Percentiles rank a stretch among this genome's conserved stretches.
These are phyloP conservation scores for Lagria hirta DNA, from an alignment of 2,888 invertebrate genomes.

Conservation along the genomic window DNA sequence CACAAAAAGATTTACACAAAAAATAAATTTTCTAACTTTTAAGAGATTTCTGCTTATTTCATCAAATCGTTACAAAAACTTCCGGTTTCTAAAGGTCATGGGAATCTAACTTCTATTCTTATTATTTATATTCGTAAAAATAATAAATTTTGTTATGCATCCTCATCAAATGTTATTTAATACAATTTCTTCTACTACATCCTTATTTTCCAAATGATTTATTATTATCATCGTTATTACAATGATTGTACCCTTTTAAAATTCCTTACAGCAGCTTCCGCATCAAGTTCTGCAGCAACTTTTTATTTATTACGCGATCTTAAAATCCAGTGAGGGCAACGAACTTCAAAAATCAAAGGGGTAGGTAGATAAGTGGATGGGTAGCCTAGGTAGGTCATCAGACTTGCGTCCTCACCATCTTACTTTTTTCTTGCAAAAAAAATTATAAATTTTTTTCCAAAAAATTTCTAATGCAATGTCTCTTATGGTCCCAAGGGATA, in stretches of 20 bases:
- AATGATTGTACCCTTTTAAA: not conserved
- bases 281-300: constrained; percentile 13
- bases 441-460: constrained; percentile 8
- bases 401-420: not conserved
- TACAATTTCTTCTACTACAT: too few species aligned
- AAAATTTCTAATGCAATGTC: too few species aligned
- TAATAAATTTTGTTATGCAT: too few species aligned
- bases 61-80: constrained; percentile 5
- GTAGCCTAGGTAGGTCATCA: not conserved
- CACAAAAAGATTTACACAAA: too few species aligned
- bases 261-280: constrained; percentile 8
- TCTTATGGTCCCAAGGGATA: constrained; percentile 21
- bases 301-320: constrained; percentile 11
- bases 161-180: too few species aligned
- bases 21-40: too few species aligned
- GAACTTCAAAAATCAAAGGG: constrained; percentile 17
- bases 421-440: not conserved
- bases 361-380: too few species aligned
- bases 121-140: too few species aligned
- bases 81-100: constrained; percentile 12
- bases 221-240: constrained; percentile 1
- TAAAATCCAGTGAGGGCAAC: constrained; percentile 18
- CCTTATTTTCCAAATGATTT: constrained; percentile 12
- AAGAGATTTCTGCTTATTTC: too few species aligned
- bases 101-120: too few species aligned